Evolutionary conservation across 1,140 invertebrate genomes (phyloP), one percentile per base, ranked within the genome.

Genomic region (Epicauta chinensis): DNA sequence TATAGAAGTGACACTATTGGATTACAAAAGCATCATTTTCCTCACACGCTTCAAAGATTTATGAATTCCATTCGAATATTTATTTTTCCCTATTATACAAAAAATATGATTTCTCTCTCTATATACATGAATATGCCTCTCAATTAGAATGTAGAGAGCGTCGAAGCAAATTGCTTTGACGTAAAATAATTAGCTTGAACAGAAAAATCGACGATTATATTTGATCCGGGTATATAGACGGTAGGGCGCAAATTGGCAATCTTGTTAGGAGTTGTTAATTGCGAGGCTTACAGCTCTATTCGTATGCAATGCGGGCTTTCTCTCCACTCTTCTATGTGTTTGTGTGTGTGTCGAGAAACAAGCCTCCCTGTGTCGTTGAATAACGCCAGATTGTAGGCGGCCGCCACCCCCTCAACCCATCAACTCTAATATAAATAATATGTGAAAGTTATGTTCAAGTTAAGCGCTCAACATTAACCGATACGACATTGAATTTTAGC

Each of bases 251-350:
- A 66, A 66, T 66, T 66, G 64, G 58, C 64, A 64, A 66, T 66
- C 64, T 66, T 65, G 64, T 64, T 66, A 64, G 61, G 57, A 66
- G 59, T 63, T 66, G 64, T 64, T 66, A 66, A 66, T 66, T 66
- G 61, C 57, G 49, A 48, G 56, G 61, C 62, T 65, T 64, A 65
- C 58, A 49, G 47, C 46, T 61, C 61, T 53, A 65, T 66, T 66
- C 58, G 64, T 66, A 66, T 66, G 64, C 64, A 62, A 60, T 62
- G 55, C 59, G 48, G 59, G 56, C 47, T 35, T 53, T 29, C 17
- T 41, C 45, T 16, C 10, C 37, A 29, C 17, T 30, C 17, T 23
- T 41, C 41, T 16, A 31, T 42, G 55, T 30, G 4, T 30, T 10
- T n/a, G n/a, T n/a, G n/a, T n/a, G n/a, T n/a, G n/a, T n/a, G n/a